Evolutionary conservation across 2,888 invertebrate genomes (phyloP).

Genomic region (Camponotus fellah): DNA sequence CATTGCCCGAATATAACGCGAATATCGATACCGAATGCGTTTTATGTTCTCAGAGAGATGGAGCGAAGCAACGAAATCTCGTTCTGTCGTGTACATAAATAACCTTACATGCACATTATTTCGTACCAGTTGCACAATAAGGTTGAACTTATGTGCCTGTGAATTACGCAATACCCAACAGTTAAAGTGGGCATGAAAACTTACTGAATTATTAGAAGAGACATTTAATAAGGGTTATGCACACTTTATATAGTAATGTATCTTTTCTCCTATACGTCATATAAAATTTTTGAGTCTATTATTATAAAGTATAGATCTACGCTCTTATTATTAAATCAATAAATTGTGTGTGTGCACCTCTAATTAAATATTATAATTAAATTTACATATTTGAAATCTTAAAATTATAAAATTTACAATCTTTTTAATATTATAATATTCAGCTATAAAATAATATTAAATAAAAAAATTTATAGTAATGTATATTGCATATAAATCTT

Average conservation of each 20-base stretch:
- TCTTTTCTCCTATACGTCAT: neutral
- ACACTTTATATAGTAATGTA: slow-evolving; percentile 4
- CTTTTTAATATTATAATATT: too few species aligned
- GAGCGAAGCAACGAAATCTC: slow-evolving; percentile 39
- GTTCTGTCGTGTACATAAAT: slow-evolving; percentile 64
- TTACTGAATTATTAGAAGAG: slow-evolving; percentile 46
- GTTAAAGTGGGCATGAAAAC: slow-evolving; percentile 23
- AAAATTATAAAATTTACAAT: too few species aligned
- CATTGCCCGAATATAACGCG: slow-evolving; percentile 62
- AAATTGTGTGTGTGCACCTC: neutral
- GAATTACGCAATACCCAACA: slow-evolving; percentile 54
- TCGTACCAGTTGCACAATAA: slow-evolving; percentile 49
- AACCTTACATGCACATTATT: slow-evolving; percentile 64
- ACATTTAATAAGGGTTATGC: slow-evolving; percentile 41
- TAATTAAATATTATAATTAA: neutral
- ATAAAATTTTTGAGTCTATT: neutral
- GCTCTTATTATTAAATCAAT: neutral
- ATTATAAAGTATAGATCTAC: neutral
- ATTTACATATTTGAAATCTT: neutral
- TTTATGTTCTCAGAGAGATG: slow-evolving; percentile 62
- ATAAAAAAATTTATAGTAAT: neutral
- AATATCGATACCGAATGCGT: slow-evolving; percentile 65
- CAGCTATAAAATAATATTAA: neutral
- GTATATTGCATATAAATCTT: neutral
- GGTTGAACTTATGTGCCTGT: slow-evolving; percentile 44